Percentiles rank a stretch among this genome's conserved stretches.
phyloP scores from a whole-genome alignment of 2,113 vertebrate species.

The Vidua chalybeata region DNA sequence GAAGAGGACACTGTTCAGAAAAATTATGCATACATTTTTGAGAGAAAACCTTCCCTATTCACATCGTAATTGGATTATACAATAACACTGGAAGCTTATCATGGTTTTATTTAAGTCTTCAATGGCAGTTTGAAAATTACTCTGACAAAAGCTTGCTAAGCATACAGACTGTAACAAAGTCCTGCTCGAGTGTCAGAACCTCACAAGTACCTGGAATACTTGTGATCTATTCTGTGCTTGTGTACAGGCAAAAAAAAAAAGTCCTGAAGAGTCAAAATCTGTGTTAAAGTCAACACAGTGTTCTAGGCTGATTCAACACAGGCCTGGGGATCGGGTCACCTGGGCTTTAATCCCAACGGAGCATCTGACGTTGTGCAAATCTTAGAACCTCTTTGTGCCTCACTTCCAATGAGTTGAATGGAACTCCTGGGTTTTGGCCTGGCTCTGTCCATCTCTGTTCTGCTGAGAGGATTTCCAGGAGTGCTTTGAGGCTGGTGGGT shows the following conservation, averaged over 20 bases:
- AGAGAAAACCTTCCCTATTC: not conserved
- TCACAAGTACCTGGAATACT: not conserved
- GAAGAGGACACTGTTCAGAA: not conserved
- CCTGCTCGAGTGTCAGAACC: not conserved
- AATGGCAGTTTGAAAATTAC: not conserved
- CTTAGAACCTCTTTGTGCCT: not conserved
- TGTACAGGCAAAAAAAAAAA: not conserved
- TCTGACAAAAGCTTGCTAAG: not conserved
- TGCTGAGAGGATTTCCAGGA: not conserved
- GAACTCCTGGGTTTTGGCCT: not conserved
- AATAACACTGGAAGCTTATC: not conserved
- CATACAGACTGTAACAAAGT: not conserved
- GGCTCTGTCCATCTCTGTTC: accelerated
- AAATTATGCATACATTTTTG: not conserved
- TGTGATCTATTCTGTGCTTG: not conserved
- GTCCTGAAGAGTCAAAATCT: not conserved
- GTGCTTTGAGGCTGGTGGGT: not conserved
- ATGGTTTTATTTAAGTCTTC: not conserved
- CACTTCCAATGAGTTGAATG: accelerated
- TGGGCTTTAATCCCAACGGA: not conserved
- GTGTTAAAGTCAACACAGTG: not conserved
- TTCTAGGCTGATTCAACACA: not conserved
- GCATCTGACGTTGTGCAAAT: not conserved
- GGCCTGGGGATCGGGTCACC: not conserved
- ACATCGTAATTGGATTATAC: not conserved